Conservation (phyloP, 1,140 invertebrate species). For the Mizuhopecten yessoensis region DNA sequence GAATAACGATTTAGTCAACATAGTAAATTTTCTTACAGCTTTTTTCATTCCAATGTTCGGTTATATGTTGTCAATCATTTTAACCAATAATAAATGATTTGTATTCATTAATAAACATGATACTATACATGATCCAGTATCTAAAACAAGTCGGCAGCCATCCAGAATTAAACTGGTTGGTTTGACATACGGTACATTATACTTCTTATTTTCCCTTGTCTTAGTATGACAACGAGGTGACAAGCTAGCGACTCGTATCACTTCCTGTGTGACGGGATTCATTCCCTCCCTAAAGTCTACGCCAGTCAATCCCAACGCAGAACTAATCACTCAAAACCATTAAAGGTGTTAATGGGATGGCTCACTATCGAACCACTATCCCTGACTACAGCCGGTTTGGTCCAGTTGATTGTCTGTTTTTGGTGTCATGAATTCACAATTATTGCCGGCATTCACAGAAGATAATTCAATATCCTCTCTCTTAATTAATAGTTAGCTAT, state of each 20-base stretch:
- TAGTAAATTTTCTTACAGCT: no score
- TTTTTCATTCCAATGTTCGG: no score
- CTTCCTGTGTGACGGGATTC: neutral
- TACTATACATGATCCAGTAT: no score
- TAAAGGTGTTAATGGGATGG: neutral
- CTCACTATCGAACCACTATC: neutral
- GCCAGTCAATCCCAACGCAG: neutral
- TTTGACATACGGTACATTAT: no score
- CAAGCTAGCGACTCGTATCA: neutral
- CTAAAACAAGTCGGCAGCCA: no score
- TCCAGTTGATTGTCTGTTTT: neutral
- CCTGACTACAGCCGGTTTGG: neutral
- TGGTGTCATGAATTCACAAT: neutral
- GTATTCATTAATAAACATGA: no score
- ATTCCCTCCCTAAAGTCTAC: neutral
- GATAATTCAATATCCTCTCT: conserved; percentile 27
- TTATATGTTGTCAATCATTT: no score
- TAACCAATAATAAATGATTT: no score
- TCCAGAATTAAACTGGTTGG: no score
- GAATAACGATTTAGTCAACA: no score
- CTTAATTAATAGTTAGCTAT: neutral
- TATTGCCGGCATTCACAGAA: neutral
- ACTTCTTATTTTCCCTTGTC: no score
- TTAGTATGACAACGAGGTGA: neutral
- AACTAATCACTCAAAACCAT: conserved; percentile 20